A percentile compares a stretch with the other conserved stretches of the same genome.
Conservation (phyloP, 2,888 invertebrate species). For the Euzophera pinguis region DNA sequence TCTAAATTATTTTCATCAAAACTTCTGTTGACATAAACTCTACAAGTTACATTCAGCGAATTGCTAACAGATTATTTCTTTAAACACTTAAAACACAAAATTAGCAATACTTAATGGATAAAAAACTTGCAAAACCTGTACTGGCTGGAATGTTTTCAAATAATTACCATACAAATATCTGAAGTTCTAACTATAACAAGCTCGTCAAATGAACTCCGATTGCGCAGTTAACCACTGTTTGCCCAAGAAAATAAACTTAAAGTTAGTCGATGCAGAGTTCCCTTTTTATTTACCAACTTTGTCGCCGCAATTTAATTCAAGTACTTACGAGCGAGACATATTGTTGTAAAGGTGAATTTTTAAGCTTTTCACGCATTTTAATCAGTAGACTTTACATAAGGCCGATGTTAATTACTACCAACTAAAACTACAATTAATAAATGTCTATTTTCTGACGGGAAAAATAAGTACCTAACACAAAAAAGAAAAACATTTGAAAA, state of each 20-base stretch:
- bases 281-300: constrained; percentile 27
- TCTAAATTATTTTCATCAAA: no score
- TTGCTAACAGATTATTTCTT: no score
- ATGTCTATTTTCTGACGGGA: no score
- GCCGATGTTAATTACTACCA: no score
- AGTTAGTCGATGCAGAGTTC: constrained; percentile 26
- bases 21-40: no score
- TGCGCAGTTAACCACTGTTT: constrained; percentile 35
- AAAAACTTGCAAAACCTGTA: neutral
- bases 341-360: neutral
- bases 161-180: neutral
- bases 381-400: no score
- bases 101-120: no score
- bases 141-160: neutral
- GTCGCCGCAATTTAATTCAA: constrained; percentile 17
- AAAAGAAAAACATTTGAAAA: no score
- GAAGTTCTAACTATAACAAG: constrained; percentile 41
- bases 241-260: constrained; percentile 38
- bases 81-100: no score
- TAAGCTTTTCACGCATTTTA: neutral
- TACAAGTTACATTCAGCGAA: no score
- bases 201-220: constrained; percentile 40
- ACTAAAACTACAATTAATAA: no score
- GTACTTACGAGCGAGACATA: neutral
- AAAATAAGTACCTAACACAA: no score